Conservation (phyloP, 2,113 vertebrate species). For the Erythrocercus mccallii region DNA sequence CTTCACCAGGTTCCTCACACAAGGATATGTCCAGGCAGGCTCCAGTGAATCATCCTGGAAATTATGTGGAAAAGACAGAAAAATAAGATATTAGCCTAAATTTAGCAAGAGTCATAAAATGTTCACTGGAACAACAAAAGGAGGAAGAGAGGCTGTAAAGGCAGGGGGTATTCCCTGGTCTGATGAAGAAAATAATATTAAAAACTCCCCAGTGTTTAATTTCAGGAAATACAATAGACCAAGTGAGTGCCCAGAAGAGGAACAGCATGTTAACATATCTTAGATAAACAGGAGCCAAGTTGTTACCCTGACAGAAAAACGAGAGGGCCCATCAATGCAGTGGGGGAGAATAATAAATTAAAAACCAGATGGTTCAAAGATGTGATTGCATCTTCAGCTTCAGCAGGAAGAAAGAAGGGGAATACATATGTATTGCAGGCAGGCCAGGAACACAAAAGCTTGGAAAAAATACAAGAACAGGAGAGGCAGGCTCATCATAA, state of each 20-base stretch:
- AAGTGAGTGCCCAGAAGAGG: conserved; percentile 30
- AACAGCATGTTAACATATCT: conserved; percentile 52
- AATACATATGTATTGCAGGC: conserved; percentile 3
- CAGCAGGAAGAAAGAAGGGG: conserved; percentile 29
- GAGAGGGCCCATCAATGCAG: background rate
- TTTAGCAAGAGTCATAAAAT: background rate
- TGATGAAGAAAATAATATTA: conserved; percentile 50
- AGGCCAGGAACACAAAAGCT: conserved; percentile 43
- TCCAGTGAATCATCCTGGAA: background rate
- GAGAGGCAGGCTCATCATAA: conserved; percentile 22
- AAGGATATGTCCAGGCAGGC: background rate
- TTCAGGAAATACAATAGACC: conserved; percentile 32
- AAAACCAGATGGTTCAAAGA: conserved; percentile 47
- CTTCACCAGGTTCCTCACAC: background rate
- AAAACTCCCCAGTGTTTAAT: conserved; percentile 53
- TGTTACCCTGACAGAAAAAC: background rate
- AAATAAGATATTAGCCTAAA: conserved; percentile 16
- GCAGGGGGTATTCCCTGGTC: conserved; percentile 36
- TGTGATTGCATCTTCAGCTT: conserved; percentile 50
- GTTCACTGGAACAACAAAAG: conserved; percentile 24
- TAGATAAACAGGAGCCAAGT: conserved; percentile 57
- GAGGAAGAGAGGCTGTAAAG: conserved; percentile 38
- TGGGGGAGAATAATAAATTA: conserved; percentile 35
- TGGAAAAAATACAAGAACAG: background rate
- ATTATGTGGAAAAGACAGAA: background rate